Evolutionary conservation across 2,797 vertebrate species (phyloP), one percentile per base, ranked within the genome.

Genomic region (Bovichtus variegatus): DNA sequence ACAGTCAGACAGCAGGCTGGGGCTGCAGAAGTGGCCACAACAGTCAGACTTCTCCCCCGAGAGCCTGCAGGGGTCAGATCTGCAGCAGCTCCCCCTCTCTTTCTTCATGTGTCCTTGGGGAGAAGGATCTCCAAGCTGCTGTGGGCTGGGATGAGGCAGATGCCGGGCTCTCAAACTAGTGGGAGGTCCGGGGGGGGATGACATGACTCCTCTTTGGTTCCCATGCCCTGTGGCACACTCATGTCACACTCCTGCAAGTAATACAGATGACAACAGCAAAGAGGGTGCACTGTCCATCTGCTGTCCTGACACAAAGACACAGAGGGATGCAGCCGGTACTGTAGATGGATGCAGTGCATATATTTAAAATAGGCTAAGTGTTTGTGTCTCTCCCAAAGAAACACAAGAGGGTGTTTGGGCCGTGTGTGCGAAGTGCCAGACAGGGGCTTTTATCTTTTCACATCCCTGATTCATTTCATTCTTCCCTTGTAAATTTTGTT

Each of bases 271-370:
- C 82, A 91, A 78, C 80, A 79, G 77, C 74, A 58, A 79, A 70
- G 73, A 58, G 80, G 85, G 81, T 51, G 75, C 87, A 93, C 77
- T 84, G 92, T 91, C 94, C 94, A 95, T 95, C 95, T 96, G 94
- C 91, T 93, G 47, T 36, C 12, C 67, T 65, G 71, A 77, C 79
- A 90, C 86, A 91, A 87, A 90, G 82, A 71, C 76, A 40, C 53
- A 3, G 25, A 79, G 72, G 84, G 62, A 72, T 23, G 74, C 49
- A 79, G 64, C 54, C 80, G 67, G 58, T 75, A 76, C 40, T 41
- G 82, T 53, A 62, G 40, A 29, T 2, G 6, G 62, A 66, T 46
- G 16, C 49, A 9, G 43, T 0, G 4, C 27, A 34, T 7, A 43
- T 10, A 10, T 11, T 19, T 10, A 9, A 47, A n/a, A n/a, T n/a